phyloP scores from a whole-genome alignment of 2,113 vertebrate species.

The Empidonax traillii region DNA sequence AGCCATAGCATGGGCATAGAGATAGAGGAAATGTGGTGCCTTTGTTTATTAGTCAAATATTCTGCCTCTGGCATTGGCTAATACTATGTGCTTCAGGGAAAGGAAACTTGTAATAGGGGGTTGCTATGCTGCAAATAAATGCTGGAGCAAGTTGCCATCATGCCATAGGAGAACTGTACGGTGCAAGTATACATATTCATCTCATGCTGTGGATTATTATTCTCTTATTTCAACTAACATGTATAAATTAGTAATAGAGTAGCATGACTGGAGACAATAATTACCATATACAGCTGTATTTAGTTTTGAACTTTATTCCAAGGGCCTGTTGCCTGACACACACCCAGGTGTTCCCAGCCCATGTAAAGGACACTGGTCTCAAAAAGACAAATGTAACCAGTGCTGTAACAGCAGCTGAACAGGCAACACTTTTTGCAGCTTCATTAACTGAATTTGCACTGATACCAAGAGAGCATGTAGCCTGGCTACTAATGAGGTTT shows the following conservation, averaged over 20 bases:
- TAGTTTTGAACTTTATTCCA: background rate
- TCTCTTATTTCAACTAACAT: background rate
- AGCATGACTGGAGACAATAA: background rate
- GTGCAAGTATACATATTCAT: background rate
- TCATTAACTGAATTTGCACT: background rate
- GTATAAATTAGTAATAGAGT: background rate
- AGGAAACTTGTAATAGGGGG: background rate
- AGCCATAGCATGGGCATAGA: background rate
- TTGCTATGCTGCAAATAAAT: background rate
- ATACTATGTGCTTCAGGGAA: background rate
- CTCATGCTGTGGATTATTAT: background rate
- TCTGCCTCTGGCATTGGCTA: background rate
- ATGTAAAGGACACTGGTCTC: accelerated
- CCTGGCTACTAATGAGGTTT: background rate
- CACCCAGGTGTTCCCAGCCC: background rate
- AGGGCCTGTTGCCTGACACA: background rate
- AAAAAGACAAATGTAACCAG: background rate
- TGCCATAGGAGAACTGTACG: background rate
- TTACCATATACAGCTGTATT: background rate
- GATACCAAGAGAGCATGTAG: background rate
- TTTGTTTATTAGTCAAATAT: background rate
- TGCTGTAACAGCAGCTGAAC: background rate
- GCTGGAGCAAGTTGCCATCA: background rate
- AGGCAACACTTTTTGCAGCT: background rate
- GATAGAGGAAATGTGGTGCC: background rate